A percentile compares a stretch with the other conserved stretches of the same genome.
Conservation (phyloP, 2,797 vertebrate species). For the Hirundo rustica region DNA sequence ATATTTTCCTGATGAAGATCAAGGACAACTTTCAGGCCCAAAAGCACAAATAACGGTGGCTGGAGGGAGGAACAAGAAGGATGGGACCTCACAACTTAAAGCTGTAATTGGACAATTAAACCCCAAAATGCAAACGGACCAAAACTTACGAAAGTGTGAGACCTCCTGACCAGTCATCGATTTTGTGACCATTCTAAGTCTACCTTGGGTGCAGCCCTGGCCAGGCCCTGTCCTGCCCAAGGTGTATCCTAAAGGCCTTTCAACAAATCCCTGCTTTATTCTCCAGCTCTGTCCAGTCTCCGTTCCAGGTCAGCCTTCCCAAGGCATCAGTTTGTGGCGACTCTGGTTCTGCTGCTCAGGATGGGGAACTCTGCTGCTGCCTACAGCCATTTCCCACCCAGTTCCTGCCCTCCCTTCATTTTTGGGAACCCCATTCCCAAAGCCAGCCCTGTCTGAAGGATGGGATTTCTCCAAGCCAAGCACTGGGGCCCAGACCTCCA, state of each 20-base stretch:
- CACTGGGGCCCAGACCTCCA: neutral
- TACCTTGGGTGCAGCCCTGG: neutral
- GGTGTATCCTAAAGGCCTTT: neutral
- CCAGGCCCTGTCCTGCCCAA: neutral
- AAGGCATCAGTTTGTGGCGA: neutral
- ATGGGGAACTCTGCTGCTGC: neutral
- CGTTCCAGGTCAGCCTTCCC: neutral
- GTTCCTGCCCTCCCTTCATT: neutral
- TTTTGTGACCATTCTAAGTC: neutral
- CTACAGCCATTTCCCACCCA: neutral
- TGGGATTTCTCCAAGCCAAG: fast-evolving
- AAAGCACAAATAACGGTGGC: neutral
- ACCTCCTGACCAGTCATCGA: neutral
- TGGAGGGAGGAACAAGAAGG: neutral
- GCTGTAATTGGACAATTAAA: neutral
- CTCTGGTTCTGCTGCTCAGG: neutral
- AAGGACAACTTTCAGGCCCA: neutral
- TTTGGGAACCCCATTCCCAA: neutral
- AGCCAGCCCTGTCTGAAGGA: neutral
- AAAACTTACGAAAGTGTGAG: neutral
- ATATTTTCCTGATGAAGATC: neutral
- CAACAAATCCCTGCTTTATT: neutral
- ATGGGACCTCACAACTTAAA: neutral
- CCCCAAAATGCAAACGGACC: neutral
- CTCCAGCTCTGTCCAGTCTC: neutral